phyloP scores from a whole-genome alignment of 2,888 invertebrate genomes.

The Adela reaumurella region DNA sequence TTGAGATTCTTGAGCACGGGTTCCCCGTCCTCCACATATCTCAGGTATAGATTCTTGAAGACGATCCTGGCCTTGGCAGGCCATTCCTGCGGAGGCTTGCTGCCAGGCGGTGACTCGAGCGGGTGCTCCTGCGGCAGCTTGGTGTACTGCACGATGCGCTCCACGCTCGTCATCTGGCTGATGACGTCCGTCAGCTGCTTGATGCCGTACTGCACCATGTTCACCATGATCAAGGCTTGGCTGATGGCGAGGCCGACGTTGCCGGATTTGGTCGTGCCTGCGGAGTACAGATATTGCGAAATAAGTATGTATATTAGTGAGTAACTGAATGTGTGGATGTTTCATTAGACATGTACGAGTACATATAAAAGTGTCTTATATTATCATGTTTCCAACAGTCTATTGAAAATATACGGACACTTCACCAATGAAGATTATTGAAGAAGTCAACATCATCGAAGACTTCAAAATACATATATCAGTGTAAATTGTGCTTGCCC shows the following conservation, averaged over 20 bases:
- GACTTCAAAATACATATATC: too few relatives aligned
- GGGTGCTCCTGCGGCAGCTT: conserved; percentile 68
- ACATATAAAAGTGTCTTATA: too few relatives aligned
- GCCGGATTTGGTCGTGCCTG: conserved; percentile 59
- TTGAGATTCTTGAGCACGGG: conserved; percentile 68
- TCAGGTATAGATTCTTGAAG: conserved; percentile 60
- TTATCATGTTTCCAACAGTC: conserved; percentile 1
- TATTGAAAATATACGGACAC: too few relatives aligned
- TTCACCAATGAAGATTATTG: too few relatives aligned
- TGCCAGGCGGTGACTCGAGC: conserved; percentile 52
- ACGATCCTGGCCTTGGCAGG: conserved; percentile 57
- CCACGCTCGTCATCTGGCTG: conserved; percentile 70
- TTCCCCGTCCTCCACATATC: conserved; percentile 59
- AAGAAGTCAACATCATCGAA: too few relatives aligned
- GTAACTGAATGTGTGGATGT: too few relatives aligned
- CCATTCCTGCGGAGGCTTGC: conserved; percentile 57
- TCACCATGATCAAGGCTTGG: conserved; percentile 69
- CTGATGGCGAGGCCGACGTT: conserved; percentile 71
- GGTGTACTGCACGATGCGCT: conserved; percentile 76
- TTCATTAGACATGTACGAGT: too few relatives aligned
- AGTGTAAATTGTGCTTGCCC: too few relatives aligned
- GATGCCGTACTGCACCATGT: conserved; percentile 78
- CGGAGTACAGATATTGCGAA: too few relatives aligned
- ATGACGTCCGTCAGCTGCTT: conserved; percentile 71
- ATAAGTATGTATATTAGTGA: too few relatives aligned